Conservation (phyloP, 2,113 vertebrate species). For the Mesoclemmys tuberculata region DNA sequence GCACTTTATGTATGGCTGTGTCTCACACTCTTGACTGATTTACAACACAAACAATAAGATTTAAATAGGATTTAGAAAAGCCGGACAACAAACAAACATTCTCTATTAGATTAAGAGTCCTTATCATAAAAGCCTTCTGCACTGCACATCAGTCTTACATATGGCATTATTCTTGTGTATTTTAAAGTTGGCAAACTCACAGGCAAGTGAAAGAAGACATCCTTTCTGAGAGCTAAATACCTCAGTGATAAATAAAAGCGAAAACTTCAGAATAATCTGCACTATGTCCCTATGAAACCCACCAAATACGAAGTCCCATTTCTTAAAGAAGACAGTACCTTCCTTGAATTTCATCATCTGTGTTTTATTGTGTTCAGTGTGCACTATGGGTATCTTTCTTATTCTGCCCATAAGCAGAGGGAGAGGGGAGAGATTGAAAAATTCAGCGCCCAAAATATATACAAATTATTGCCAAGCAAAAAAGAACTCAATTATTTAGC, state of each 20-base stretch:
- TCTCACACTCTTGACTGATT: neutral
- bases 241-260: neutral
- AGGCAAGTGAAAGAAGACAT: neutral
- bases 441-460: neutral
- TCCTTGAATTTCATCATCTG: neutral
- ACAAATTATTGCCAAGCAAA: neutral
- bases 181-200: neutral
- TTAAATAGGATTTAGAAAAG: neutral
- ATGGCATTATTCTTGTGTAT: neutral
- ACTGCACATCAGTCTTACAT: neutral
- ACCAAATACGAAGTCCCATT: neutral
- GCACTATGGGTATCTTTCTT: neutral
- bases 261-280: neutral
- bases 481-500: neutral
- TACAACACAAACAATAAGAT: neutral
- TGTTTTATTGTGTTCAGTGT: rapidly evolving
- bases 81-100: neutral
- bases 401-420: neutral
- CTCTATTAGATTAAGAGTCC: neutral
- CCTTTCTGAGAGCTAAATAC: neutral
- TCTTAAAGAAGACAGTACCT: neutral
- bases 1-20: neutral
- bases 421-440: neutral
- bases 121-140: neutral
- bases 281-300: neutral